phyloP scores from a whole-genome alignment of 1,140 invertebrate genomes.

The Oncopodura yosiiana region DNA sequence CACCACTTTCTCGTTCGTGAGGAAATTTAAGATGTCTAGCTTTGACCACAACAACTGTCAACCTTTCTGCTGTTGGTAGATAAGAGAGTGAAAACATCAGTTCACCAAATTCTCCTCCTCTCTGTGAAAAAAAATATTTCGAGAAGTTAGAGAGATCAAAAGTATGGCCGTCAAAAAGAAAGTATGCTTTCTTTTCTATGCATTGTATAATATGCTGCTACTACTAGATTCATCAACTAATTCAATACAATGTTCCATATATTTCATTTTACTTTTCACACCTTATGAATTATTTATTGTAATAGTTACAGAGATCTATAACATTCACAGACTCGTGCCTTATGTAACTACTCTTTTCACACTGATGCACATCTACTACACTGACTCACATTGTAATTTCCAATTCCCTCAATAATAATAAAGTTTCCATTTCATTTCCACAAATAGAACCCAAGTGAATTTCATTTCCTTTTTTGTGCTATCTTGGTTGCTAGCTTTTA shows the following conservation, averaged over 20 bases:
- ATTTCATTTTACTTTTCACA: background rate
- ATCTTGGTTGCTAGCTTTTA: no score
- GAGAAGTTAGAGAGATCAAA: background rate
- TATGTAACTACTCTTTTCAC: no score
- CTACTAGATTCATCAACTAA: no score
- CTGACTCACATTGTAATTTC: no score
- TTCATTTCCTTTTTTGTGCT: no score
- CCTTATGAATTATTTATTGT: background rate
- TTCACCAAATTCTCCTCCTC: slow-evolving; percentile 45
- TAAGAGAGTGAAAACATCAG: slow-evolving; percentile 52
- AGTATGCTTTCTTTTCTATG: background rate
- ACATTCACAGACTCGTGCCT: no score
- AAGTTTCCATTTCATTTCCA: no score
- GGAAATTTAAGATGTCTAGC: slow-evolving; percentile 46
- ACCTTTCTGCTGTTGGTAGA: slow-evolving; percentile 49
- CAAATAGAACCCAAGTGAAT: no score
- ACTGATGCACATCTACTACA: no score
- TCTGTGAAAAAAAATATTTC: slow-evolving; percentile 37
- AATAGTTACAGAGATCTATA: background rate
- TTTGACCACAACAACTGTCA: slow-evolving; percentile 51
- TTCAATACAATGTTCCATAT: no score
- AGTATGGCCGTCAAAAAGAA: background rate
- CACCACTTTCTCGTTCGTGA: slow-evolving; percentile 39
- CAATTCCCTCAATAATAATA: no score
- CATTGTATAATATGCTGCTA: background rate